Percentiles rank a stretch among this genome's conserved stretches.
Evolutionary conservation across 2,797 vertebrate species (phyloP).

Genomic region (Perodicticus potto): DNA sequence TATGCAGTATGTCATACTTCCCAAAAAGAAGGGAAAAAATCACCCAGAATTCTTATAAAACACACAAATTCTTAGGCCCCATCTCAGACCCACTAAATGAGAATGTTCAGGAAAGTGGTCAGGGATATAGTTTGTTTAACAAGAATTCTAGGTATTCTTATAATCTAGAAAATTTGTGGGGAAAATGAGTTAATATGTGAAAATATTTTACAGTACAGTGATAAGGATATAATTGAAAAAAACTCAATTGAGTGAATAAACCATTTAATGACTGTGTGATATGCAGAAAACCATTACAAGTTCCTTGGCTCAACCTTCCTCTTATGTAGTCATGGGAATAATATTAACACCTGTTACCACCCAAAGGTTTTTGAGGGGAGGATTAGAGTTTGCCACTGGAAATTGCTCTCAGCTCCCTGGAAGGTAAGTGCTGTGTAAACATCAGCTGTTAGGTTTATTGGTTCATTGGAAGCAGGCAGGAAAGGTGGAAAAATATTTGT

Average conservation of each 20-base stretch:
- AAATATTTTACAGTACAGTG: neutral
- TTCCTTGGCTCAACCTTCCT: neutral
- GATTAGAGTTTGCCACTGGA: conserved; percentile 26
- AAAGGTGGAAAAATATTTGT: conserved; percentile 26
- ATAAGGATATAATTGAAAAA: neutral
- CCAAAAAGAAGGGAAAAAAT: neutral
- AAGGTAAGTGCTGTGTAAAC: conserved; percentile 63
- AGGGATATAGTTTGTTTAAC: neutral
- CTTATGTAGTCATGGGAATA: neutral
- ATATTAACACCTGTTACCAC: neutral
- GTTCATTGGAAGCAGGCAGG: conserved; percentile 43
- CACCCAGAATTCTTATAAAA: neutral
- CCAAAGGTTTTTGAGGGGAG: neutral
- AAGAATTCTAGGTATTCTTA: neutral
- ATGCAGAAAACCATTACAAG: neutral
- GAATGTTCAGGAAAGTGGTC: neutral
- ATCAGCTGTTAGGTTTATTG: conserved; percentile 56
- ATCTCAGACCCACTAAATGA: neutral
- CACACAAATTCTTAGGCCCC: neutral
- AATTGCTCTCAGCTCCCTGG: conserved; percentile 24
- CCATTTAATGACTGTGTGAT: neutral
- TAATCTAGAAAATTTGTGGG: neutral
- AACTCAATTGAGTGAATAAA: neutral
- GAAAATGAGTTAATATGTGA: neutral
- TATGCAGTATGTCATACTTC: neutral